Evolutionary conservation across 1,140 invertebrate species (phyloP), one percentile per base, ranked within the genome.

Genomic region (Bombus turneri): DNA sequence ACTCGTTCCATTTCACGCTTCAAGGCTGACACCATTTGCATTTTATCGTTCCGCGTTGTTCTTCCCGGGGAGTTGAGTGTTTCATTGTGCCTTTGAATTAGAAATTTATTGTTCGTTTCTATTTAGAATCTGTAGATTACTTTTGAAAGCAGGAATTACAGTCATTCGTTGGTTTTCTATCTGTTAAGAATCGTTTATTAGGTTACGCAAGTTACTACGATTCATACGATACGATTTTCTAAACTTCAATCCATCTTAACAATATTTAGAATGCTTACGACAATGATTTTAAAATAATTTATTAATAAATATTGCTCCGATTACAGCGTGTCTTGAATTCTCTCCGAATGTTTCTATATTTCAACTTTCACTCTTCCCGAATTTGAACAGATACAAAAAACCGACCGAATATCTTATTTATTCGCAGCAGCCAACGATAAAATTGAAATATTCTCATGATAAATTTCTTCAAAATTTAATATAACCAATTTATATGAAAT

Each of bases 1-100:
- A n/a, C 22, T 12, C 41, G 78, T 80, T 74, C 53, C 80, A 62
- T 81, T 74, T 73, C 78, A 53, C 43, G 78, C 64, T 80, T 31
- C 64, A 37, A 12, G 78, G 41, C 39, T 69, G 64, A 80, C 66
- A 78, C n/a, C 75, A 59, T 78, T 64, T 64, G 57, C 75, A 78
- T 66, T 78, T 78, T 64, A 66, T 31, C 37, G 57, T 78, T 5
- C 57, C 10, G 5, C 37, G 28, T 41, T 39, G 39, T 77, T 77
- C 57, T 18, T n/a, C 37, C 57, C 15, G 15, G 64, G 3, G 12
- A 43, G 37, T n/a, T 31, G 25, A 41, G 28, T 39, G 25, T 28
- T 34, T 37, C 39, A 28, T 77, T 18, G 22, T 37, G 34, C 41
- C 13, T 59, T 39, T 39, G 34, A n/a, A n/a, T 39, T 41, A 15